Evolutionary conservation across 2,888 invertebrate genomes (phyloP), one percentile per base, ranked within the genome.

Genomic region (Hololepta plana): DNA sequence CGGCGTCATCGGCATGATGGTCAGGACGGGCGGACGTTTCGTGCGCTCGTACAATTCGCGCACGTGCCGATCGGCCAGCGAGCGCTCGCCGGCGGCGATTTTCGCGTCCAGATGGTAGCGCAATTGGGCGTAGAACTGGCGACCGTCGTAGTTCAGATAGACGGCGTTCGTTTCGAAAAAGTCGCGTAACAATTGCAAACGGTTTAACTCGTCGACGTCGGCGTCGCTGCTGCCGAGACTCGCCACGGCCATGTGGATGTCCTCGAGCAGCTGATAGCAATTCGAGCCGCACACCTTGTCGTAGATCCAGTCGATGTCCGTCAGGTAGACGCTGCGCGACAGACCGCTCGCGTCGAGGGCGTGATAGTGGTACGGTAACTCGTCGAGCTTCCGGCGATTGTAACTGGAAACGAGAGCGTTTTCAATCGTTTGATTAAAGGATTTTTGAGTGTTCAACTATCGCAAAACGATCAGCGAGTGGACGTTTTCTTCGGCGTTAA

Each of bases 261-360:
- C 84, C 52, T 81, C 79, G 22, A 85, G 58, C 23, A 80, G 64
- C 50, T 77, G 72, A 34, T 68, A 69, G 35, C 77, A 71, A 40
- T 75, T 74, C 0, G 76, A 74, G 4, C 76, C 77, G 24, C 75
- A 73, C 0, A 85, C 57, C 53, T 85, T 85, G 40, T 79, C 72
- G 41, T 71, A 68, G 19, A 85, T 64, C 81, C 84, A 87, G 38
- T 68, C 64, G 15, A 74, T 60, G 45, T 80, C 72, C 27, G 72
- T 73, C 46, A 85, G 67, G 47, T 73, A 80, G 10, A 63, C 60
- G 26, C 71, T 69, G 36, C 64, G 64, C 29, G 77, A 65, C 37
- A 73, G 66, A 40, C 60, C 49, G 40, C 59, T 49, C 2, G 60
- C 57, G 22, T 62, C 53, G 37, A 66, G 57, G 37, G 73, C 50